Evolutionary conservation across 2,888 invertebrate genomes (phyloP), one percentile per base, ranked within the genome.

Genomic region (Hypselothyrea guttata): DNA sequence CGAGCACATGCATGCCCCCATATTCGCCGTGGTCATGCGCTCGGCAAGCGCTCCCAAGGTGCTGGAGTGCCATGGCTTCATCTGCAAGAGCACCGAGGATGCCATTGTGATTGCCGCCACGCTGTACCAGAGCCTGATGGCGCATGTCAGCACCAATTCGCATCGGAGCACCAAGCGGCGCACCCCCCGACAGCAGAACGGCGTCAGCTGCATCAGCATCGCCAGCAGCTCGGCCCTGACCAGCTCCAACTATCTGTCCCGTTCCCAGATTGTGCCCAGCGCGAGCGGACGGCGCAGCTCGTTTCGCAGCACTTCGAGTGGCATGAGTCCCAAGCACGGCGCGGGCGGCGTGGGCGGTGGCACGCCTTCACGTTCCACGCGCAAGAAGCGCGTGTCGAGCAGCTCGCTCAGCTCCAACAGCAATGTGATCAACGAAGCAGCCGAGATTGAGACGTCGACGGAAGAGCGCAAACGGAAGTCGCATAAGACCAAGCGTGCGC

Each of bases 41-140:
- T 91, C 91, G 15, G 92, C 93, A 46, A 95, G 94, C 40, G 93
- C 94, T 15, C 94, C 95, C 1, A 95, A 95, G 86, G 93, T 95
- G 75, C 90, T 97, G 65, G 96, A 97, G 91, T 97, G 97, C 90
- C 97, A 97, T 91, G 97, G 95, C 40, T 97, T 97, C 90, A 95
- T 96, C 76, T 97, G 97, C 90, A 94, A 94, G 89, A 94, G 94
- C 82, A 94, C 96, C 28, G 96, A 97, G 90, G 97, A 97, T 90
- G 97, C 97, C 65, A 95, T 97, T 33, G 96, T 96, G 0, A 95
- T 97, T 78, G 97, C 97, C 9, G 97, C 97, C 41, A 97, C 96
- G 66, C 91, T 97, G 73, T 97, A 97, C 90, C 95, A 96, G 90
- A 96, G 96, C 30, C 91, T 97, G 53, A 94, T 97, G 91, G 94